phyloP scores from a whole-genome alignment of 2,888 invertebrate genomes.

The Drosophila basisetae region DNA sequence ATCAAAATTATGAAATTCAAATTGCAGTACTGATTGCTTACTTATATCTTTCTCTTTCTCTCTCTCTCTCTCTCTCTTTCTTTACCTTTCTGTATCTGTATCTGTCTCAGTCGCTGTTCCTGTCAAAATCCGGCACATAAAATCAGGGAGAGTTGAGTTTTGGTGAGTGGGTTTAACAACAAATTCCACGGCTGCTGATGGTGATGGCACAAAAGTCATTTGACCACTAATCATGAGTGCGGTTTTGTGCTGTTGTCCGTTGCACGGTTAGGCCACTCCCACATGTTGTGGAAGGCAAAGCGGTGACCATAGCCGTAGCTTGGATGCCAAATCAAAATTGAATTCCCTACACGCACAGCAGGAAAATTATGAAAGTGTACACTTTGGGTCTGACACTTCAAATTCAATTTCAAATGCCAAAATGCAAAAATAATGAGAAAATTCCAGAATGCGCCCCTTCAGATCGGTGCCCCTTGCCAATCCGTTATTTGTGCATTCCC shows the following conservation, averaged over 20 bases:
- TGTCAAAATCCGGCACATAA: constrained; percentile 24
- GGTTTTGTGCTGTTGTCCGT: constrained; percentile 55
- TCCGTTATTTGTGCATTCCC: constrained; percentile 53
- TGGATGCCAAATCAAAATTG: constrained; percentile 23
- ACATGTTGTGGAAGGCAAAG: constrained; percentile 12
- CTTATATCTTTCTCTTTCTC: neutral
- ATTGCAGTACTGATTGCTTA: constrained; percentile 3
- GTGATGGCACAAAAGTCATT: constrained; percentile 65
- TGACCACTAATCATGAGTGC: constrained; percentile 76
- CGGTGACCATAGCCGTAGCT: constrained; percentile 19
- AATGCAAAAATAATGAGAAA: constrained; percentile 25
- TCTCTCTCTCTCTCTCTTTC: neutral
- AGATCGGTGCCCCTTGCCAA: neutral
- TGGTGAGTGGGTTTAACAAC: constrained; percentile 4
- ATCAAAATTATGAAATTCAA: constrained; percentile 31
- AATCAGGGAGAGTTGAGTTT: neutral
- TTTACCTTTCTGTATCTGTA: neutral
- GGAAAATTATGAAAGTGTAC: constrained; percentile 76
- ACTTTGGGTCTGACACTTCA: constrained; percentile 74
- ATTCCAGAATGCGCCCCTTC: neutral
- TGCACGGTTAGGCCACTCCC: constrained; percentile 34
- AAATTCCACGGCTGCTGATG: constrained; percentile 19
- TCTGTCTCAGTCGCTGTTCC: neutral
- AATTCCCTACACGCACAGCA: constrained; percentile 57
- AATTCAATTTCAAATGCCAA: constrained; percentile 68